phyloP scores from a whole-genome alignment of 2,113 vertebrate genomes.

The Pterophyllum scalare region DNA sequence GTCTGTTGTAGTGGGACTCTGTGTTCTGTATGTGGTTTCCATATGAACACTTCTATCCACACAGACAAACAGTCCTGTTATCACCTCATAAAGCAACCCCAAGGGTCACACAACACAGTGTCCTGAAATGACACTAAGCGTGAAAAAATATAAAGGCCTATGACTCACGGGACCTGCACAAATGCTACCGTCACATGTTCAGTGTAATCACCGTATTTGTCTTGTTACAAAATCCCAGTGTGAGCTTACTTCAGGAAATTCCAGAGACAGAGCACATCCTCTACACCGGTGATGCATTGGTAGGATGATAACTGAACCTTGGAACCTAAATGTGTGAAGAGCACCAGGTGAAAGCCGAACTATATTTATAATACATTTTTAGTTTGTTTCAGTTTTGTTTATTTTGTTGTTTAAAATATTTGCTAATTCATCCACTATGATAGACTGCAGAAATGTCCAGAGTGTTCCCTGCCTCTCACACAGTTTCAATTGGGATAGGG shows the following conservation, averaged over 20 bases:
- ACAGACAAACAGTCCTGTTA: slow-evolving; percentile 22
- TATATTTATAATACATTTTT: background rate
- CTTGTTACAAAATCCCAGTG: background rate
- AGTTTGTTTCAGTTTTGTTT: background rate
- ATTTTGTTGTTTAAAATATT: background rate
- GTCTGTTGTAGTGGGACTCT: slow-evolving; percentile 16
- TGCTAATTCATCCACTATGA: background rate
- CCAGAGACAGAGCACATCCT: background rate
- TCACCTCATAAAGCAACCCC: slow-evolving; percentile 25
- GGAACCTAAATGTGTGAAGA: background rate
- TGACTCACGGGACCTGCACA: slow-evolving; percentile 21
- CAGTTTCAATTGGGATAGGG: background rate
- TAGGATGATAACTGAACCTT: background rate
- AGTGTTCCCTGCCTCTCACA: background rate
- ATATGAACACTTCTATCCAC: background rate
- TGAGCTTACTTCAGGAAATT: background rate
- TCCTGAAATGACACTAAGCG: slow-evolving; percentile 34
- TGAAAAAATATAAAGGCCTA: slow-evolving; percentile 21
- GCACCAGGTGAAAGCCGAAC: background rate
- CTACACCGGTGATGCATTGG: background rate
- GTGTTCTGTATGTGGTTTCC: slow-evolving; percentile 5
- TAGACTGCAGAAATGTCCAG: background rate
- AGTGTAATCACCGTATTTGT: slow-evolving; percentile 35
- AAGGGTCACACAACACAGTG: slow-evolving; percentile 26
- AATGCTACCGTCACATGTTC: background rate